Evolutionary conservation across 1,140 invertebrate genomes (phyloP), one percentile per base, ranked within the genome.

Genomic region (Phocides pigmalion): DNA sequence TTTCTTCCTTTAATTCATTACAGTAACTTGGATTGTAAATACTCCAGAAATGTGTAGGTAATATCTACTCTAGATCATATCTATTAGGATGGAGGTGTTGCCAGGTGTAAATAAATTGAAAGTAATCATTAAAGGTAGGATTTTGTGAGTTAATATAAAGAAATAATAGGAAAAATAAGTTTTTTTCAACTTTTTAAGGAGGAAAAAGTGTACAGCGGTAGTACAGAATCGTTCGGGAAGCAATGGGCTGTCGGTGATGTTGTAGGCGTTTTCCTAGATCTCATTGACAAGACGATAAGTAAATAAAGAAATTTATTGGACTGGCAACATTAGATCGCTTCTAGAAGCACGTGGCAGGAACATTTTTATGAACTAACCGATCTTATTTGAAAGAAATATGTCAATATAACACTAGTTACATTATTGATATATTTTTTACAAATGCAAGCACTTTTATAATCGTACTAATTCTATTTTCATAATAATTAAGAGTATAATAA

Each of bases 251-350:
- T 97, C 81, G 97, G 96, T 81, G 98, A 98, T 93, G 96, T 98
- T 88, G 97, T 98, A 82, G 97, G 98, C 68, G 97, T 98, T 79
- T 98, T 98, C 94, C 95, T 98, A 91, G 98, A 99, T 94, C 94
- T 98, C 85, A 97, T 98, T 93, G 98, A 98, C 94, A 96, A 96
- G 87, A 98, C 97, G 81, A 98, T 99, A 94, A 98, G 97, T 98
- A 97, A 89, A 80, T 82, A 72, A 64, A 56, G 41, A 71, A 51
- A 59, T 72, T 72, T 69, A 65, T 62, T 41, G 16, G 44, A 58
- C 63, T 73, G 66, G 70, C 74, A 70, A 72, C 64, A 64, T 71
- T 74, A 75, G 74, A 56, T 76, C 62, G 77, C 78, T 83, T 82
- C 50, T 61, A 64, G 69, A 69, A 61, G 62, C 35, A 65, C 61